A percentile compares a stretch with the other conserved stretches of the same genome.
Conservation (phyloP, 2,888 invertebrate species). For the Troides helena region DNA sequence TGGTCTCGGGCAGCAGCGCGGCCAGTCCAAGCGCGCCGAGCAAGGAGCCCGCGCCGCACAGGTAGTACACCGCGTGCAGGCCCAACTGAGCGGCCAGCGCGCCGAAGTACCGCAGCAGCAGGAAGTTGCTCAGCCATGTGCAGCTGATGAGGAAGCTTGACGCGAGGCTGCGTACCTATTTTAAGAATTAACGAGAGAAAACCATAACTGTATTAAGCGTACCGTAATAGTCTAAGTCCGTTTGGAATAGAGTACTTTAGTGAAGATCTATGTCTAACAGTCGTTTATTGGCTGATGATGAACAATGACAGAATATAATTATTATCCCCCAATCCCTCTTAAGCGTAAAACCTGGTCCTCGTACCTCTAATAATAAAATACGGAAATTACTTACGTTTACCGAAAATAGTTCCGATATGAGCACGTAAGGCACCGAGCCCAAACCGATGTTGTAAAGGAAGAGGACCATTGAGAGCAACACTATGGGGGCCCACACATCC, state of each 20-base stretch:
- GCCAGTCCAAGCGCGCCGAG: slow-evolving; percentile 60
- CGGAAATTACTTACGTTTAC: slow-evolving; percentile 59
- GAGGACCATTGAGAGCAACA: slow-evolving; percentile 59
- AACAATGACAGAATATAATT: too few species aligned
- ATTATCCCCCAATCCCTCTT: too few species aligned
- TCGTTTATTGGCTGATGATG: too few species aligned
- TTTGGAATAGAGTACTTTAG: too few species aligned
- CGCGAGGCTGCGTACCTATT: slow-evolving; percentile 66
- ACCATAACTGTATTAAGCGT: too few species aligned
- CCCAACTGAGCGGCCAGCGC: slow-evolving; percentile 59
- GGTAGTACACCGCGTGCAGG: slow-evolving; percentile 68
- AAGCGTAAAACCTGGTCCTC: too few species aligned
- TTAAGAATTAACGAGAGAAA: not conserved
- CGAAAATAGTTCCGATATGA: slow-evolving; percentile 68
- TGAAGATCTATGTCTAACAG: too few species aligned
- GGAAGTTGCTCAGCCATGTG: slow-evolving; percentile 72
- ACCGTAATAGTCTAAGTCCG: too few species aligned
- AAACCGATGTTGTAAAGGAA: slow-evolving; percentile 73
- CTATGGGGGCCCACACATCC: slow-evolving; percentile 61
- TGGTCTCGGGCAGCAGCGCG: slow-evolving; percentile 59
- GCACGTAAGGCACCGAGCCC: slow-evolving; percentile 73
- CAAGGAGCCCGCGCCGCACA: slow-evolving; percentile 64
- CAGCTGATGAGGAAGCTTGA: slow-evolving; percentile 71
- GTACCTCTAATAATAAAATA: too few species aligned
- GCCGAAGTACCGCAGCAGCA: slow-evolving; percentile 69